Percentiles rank a stretch among this genome's conserved stretches.
Conservation (phyloP, 2,113 vertebrate species). For the Mugil cephalus region DNA sequence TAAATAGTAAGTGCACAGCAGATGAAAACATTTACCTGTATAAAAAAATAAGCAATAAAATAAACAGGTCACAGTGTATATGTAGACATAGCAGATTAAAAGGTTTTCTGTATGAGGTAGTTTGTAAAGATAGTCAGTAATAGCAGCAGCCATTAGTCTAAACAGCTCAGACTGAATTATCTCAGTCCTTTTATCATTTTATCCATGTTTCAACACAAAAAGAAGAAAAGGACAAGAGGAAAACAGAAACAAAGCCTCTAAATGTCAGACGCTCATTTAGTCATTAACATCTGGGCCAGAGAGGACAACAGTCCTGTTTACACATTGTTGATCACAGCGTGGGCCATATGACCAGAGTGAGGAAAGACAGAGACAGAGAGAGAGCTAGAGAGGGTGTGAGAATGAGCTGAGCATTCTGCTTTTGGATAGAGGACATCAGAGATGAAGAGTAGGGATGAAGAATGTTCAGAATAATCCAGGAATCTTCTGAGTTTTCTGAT, state of each 20-base stretch:
- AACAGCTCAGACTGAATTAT: neutral
- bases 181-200: neutral
- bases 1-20: too few species aligned
- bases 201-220: neutral
- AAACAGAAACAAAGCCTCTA: conserved; percentile 34
- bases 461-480: neutral
- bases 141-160: too few species aligned
- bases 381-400: neutral
- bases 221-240: neutral
- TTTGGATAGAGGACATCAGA: conserved; percentile 1
- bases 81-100: too few species aligned
- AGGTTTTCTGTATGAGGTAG: too few species aligned
- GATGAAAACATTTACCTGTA: too few species aligned
- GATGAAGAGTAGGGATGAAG: conserved; percentile 11
- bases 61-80: too few species aligned
- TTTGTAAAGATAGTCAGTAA: too few species aligned
- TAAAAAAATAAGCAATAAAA: too few species aligned
- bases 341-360: conserved; percentile 56
- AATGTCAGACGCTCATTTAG: conserved; percentile 39
- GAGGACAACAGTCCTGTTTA: conserved; percentile 68
- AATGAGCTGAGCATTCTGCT: conserved; percentile 27
- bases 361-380: neutral
- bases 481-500: conserved; percentile 15
- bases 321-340: conserved; percentile 49
- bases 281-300: conserved; percentile 76